Evolutionary conservation across 2,888 invertebrate genomes (phyloP), one percentile per base, ranked within the genome.

Genomic region (Nemotelus pantherinus): DNA sequence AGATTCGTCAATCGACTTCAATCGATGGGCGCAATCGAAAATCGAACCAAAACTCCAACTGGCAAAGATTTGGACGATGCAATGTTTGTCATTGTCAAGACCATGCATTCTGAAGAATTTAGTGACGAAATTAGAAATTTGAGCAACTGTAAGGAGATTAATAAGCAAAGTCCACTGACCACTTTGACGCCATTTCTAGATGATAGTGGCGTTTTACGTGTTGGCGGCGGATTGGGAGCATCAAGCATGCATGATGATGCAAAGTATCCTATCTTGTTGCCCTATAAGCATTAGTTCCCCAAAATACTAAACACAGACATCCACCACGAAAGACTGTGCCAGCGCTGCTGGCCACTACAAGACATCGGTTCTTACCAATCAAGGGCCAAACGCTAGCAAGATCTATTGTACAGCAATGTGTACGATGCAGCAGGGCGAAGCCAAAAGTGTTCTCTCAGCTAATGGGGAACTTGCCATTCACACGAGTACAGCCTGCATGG

Each of bases 391-490:
- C 64, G 44, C 63, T 80, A n/a, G 78, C 80, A 3, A 74, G 77
- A 48, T 79, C 60, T 58, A 57, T 80, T 65, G 74, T 81, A 25
- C 72, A 77, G 7, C 41, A 75, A 45, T 82, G 81, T 58, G 58
- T 81, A 2, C 78, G 68, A 41, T 81, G 81, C 67, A 75, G 50
- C 9, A 77, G 76, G 60, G 65, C 77, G 1, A 79, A 72, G 10
- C 80, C 80, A 48, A 77, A 79, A 63, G 25, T 80, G n/a, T 2
- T 71, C 4, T 25, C 77, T 0, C 82, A 82, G 63, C 39, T 81
- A 9, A 83, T 84, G 82, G 82, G 82, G 25, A 77, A 82, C 74
- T 77, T 83, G 44, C 83, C 83, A 3, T n/a, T 44, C 10, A 57
- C 50, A 48, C 76, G 82, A 68, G 68, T 72, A 3, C 43, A 41